Evolutionary conservation across 2,113 vertebrate species (phyloP).

Genomic region (Cryptoleucopteryx plumbea): DNA sequence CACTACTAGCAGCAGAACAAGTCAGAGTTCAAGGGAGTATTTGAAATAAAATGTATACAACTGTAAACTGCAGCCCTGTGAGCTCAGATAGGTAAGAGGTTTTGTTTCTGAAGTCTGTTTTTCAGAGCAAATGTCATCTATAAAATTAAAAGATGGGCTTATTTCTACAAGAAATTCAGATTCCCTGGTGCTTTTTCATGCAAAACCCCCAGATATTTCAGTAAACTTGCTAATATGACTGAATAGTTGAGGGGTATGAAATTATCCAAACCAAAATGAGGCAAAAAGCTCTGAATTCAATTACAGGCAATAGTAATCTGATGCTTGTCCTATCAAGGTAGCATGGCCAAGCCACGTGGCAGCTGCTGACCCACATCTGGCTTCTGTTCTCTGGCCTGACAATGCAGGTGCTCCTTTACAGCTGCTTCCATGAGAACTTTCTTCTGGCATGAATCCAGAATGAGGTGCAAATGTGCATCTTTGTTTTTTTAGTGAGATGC

Average conservation of each 20-base stretch:
- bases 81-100: neutral
- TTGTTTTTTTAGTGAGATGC: neutral
- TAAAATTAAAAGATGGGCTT: neutral
- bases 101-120: neutral
- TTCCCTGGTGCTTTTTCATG: neutral
- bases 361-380: neutral
- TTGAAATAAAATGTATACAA: neutral
- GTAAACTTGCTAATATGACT: neutral
- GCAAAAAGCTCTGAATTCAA: neutral
- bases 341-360: neutral
- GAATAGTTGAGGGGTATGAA: neutral
- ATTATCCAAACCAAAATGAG: neutral
- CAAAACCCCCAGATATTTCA: rapidly evolving
- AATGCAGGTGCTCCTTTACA: neutral
- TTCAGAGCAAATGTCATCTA: neutral
- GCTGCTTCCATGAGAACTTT: neutral
- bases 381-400: neutral
- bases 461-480: neutral
- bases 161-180: neutral
- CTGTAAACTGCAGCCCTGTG: neutral
- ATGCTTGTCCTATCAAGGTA: neutral
- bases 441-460: neutral
- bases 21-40: neutral
- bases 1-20: neutral
- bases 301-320: neutral